Evolutionary conservation across 2,888 invertebrate genomes (phyloP).

Genomic region (Tryphoninae sp.): DNA sequence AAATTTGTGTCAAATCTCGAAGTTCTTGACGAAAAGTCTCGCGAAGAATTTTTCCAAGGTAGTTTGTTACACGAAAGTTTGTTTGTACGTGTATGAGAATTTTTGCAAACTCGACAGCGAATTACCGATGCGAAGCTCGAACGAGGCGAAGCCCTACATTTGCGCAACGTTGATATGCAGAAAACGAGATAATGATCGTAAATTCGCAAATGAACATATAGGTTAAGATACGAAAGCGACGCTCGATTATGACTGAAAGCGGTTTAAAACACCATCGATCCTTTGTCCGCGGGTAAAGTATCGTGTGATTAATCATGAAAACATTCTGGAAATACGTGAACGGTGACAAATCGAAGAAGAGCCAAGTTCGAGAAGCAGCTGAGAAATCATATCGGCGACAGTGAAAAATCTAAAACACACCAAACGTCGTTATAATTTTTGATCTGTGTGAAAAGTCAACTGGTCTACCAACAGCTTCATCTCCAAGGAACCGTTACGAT

Average conservation of each 20-base stretch:
- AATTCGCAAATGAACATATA: not conserved
- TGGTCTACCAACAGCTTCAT: not conserved
- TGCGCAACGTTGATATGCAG: constrained; percentile 3
- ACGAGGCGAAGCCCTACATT: constrained; percentile 7
- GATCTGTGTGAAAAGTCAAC: not conserved
- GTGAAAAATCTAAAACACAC: not conserved
- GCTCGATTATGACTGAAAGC: constrained; percentile 29
- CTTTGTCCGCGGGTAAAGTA: constrained; percentile 47
- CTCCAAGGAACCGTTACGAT: not conserved
- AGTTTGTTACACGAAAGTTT: no score
- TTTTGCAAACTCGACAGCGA: no score
- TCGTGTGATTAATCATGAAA: constrained; percentile 58
- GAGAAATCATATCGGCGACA: constrained; percentile 17
- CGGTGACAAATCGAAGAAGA: constrained; percentile 22
- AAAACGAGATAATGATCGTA: not conserved
- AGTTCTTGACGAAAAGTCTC: no score
- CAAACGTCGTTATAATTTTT: no score
- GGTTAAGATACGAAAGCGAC: constrained; percentile 48
- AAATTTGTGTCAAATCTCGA: no score
- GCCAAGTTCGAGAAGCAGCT: constrained; percentile 17
- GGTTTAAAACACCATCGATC: constrained; percentile 29
- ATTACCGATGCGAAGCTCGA: constrained; percentile 1
- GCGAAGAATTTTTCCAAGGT: no score
- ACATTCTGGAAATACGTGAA: constrained; percentile 48
- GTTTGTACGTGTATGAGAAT: no score